A percentile compares a stretch with the other conserved stretches of the same genome.
Conservation (phyloP, 2,797 vertebrate species). For the Sebastes umbrosus region DNA sequence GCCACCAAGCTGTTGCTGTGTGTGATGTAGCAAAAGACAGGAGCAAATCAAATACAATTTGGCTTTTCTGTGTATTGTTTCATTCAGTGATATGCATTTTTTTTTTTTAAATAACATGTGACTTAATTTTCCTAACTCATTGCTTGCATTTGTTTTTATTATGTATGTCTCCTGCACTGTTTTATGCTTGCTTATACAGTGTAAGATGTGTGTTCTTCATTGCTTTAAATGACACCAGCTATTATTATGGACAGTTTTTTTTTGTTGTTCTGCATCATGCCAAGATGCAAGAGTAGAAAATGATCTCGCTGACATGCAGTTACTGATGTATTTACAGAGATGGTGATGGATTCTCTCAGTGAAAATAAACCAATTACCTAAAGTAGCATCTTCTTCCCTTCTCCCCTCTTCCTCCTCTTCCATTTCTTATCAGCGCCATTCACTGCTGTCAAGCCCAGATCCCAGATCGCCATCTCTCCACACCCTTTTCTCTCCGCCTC, state of each 20-base stretch:
- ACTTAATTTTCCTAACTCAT: not conserved
- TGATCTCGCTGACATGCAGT: constrained; percentile 28
- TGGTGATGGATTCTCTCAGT: constrained; percentile 53
- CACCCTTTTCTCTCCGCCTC: constrained; percentile 20
- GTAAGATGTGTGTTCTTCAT: not conserved
- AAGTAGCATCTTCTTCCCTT: constrained; percentile 53
- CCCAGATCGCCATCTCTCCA: constrained; percentile 43
- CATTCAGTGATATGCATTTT: not conserved
- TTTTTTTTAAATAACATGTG: not conserved
- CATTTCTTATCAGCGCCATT: constrained; percentile 56
- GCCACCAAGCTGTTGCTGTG: not conserved
- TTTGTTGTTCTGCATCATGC: not conserved
- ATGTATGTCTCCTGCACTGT: not conserved
- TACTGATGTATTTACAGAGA: constrained; percentile 53
- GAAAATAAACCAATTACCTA: constrained; percentile 67
- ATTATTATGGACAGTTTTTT: constrained; percentile 8
- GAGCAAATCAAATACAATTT: not conserved
- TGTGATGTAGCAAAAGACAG: not conserved
- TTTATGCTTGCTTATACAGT: not conserved
- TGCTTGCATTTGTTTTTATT: not conserved
- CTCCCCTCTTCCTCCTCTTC: constrained; percentile 23
- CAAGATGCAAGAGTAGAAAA: constrained; percentile 45
- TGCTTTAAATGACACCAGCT: not conserved
- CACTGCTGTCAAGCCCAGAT: constrained; percentile 40
- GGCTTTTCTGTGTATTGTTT: not conserved